These are phyloP conservation scores for Synanthedon vespiformis DNA, from an alignment of 2,888 invertebrate genomes.

Conservation along the genomic window DNA sequence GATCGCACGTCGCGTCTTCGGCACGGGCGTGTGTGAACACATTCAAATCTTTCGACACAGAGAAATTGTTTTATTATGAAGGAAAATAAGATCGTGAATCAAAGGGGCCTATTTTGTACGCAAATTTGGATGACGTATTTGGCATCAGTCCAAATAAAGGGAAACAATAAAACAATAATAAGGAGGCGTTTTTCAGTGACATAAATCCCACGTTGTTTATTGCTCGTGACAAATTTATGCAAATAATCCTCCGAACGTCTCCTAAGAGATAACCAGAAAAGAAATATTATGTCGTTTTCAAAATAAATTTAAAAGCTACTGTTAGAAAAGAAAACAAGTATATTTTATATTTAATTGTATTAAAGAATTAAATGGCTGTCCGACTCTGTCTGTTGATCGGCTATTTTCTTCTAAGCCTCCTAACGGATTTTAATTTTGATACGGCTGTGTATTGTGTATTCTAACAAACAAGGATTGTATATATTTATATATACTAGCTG, in stretches of 20 bases:
- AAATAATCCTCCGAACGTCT: conserved; percentile 11
- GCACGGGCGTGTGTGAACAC: conserved; percentile 2
- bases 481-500: too few relatives aligned
- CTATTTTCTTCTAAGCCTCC: too few relatives aligned
- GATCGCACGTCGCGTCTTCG: conserved; percentile 2
- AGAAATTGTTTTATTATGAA: conserved; percentile 16
- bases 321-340: too few relatives aligned
- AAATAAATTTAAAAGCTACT: too few relatives aligned
- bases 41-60: conserved; percentile 11
- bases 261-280: not conserved
- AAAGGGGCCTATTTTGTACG: conserved; percentile 19
- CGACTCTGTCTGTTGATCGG: too few relatives aligned
- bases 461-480: too few relatives aligned
- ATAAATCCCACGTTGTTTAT: conserved; percentile 17
- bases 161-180: conserved; percentile 21
- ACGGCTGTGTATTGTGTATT: too few relatives aligned
- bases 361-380: too few relatives aligned
- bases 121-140: conserved; percentile 24
- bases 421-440: too few relatives aligned
- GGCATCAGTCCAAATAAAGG: conserved; percentile 19
- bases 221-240: conserved; percentile 13
- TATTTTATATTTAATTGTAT: too few relatives aligned
- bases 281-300: not conserved
- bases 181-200: conserved; percentile 13
- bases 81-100: conserved; percentile 19